Percentiles rank a stretch among this genome's conserved stretches.
phyloP scores from a whole-genome alignment of 2,797 vertebrate genomes.

The Cyprinella venusta region DNA sequence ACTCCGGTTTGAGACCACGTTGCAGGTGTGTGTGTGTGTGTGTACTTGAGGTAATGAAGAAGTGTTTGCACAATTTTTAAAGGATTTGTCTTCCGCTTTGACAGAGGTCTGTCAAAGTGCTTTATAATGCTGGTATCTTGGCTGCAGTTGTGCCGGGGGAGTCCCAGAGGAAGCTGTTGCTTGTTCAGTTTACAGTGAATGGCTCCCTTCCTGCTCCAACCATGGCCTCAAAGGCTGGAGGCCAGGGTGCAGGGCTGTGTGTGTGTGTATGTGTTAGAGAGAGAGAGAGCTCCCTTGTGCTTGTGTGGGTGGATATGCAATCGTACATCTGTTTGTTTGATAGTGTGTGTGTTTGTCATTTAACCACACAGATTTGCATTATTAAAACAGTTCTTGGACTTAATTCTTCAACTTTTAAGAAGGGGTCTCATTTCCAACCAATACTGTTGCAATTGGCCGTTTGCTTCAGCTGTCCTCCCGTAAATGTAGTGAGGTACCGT shows the following conservation, averaged over 20 bases:
- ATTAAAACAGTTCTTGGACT: constrained; percentile 10
- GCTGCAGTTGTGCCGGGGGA: constrained; percentile 75
- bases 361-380: constrained; percentile 33
- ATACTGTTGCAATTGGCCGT: constrained; percentile 38
- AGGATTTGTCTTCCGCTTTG: constrained; percentile 63
- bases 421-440: constrained; percentile 39
- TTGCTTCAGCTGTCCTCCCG: constrained; percentile 40
- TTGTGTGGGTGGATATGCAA: constrained; percentile 56
- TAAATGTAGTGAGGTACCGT: neutral
- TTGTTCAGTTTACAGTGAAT: constrained; percentile 84
- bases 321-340: constrained; percentile 57
- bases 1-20: constrained; percentile 56
- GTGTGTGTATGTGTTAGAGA: constrained; percentile 47
- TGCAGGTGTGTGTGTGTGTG: constrained; percentile 44
- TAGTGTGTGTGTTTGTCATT: constrained; percentile 28
- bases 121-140: constrained; percentile 77
- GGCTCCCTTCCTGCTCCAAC: constrained; percentile 79
- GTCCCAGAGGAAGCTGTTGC: constrained; percentile 80
- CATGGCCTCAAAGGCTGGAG: constrained; percentile 73
- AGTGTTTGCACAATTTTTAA: constrained; percentile 65
- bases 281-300: constrained; percentile 36
- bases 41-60: constrained; percentile 68
- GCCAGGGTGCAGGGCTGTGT: constrained; percentile 60
- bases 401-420: constrained; percentile 40
- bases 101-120: constrained; percentile 70